Base-by-base conservation (phyloP, 2,113 vertebrate species). In the Puffinus mauretanicus region DNA sequence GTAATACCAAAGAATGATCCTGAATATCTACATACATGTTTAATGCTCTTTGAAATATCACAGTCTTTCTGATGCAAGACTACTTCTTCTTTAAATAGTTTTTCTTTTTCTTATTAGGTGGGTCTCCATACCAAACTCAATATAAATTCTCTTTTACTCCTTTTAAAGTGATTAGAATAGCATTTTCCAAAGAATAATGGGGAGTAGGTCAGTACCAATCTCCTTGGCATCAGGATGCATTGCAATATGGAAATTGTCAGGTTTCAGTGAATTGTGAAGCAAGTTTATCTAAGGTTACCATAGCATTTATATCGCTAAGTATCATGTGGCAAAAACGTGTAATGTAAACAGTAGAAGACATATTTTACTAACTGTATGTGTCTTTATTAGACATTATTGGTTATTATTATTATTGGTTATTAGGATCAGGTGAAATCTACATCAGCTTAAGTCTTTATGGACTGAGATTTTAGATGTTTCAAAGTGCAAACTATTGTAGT, bases 381-480 rank as follows among this genome's bases (percentile, higher is more conserved):
- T 55, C 71, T 78, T 78, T 71, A 67, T 93, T 83, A 80, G 73
- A 40, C 40, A 40, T 40, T 40, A 40, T 40, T 40, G 40, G 40
- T 40, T 40, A 40, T 86, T 82, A 86, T 52, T 52, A 66, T 38
- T 83, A 27, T 38, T 82, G 77, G 32, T 66, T 66, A 75, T 83
- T 83, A 77, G 52, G 17, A 84, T 82, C 36, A 36, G 34, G 27
- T 49, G 76, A 94, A 95, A 93, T 4, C 36, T 58, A 34, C 7
- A 89, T 60, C 36, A 58, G 20, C 26, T 51, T 72, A 96, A 94
- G 44, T 82, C 75, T 96, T 96, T 94, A 90, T 51, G 38, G 72
- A 75, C 29, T 89, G 32, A 93, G 55, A 58, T 46, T 93, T 51
- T 27, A 90, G 26, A 55, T 60, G 15, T 84, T 96, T 93, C 38